A percentile compares a stretch with the other conserved stretches of the same genome.
phyloP scores from a whole-genome alignment of 2,113 vertebrate species.

The Paracanthobrama guichenoti region DNA sequence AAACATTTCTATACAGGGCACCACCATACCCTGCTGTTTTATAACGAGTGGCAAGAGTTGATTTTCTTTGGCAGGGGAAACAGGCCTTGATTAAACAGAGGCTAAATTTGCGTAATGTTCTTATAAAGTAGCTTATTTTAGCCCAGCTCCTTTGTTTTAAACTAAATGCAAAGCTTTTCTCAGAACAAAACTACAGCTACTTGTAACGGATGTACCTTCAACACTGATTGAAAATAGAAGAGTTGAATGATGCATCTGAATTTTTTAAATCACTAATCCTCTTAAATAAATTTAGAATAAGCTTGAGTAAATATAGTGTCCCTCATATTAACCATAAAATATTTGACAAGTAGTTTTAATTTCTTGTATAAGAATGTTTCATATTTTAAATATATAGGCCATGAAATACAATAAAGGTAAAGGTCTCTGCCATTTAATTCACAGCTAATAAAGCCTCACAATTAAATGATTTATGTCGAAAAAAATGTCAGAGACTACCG shows the following conservation, averaged over 20 bases:
- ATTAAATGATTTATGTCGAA: not conserved
- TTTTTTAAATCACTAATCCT: conserved; percentile 59
- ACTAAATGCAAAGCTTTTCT: conserved; percentile 6
- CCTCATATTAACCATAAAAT: not conserved
- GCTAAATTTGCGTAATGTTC: conserved; percentile 35
- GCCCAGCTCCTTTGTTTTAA: conserved; percentile 12
- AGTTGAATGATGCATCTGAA: not conserved
- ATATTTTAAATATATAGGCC: not conserved
- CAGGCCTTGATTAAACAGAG: conserved; percentile 23
- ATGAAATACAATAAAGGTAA: not conserved
- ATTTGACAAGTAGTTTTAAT: not conserved
- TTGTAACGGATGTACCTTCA: not conserved
- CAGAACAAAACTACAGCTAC: not conserved
- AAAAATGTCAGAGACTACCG: not conserved
- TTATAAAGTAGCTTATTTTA: conserved; percentile 45
- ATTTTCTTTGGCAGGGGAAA: conserved; percentile 23
- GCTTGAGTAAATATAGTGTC: not conserved
- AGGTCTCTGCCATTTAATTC: not conserved
- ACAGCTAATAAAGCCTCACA: not conserved
- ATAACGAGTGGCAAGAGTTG: not conserved
- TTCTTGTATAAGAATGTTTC: not conserved
- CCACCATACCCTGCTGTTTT: conserved; percentile 26
- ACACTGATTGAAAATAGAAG: not conserved
- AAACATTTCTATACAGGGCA: conserved; percentile 29
- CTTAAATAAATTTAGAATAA: conserved; percentile 47